A percentile compares a stretch with the other conserved stretches of the same genome.
phyloP scores from a whole-genome alignment of 2,113 vertebrate genomes.

The Grus americana region DNA sequence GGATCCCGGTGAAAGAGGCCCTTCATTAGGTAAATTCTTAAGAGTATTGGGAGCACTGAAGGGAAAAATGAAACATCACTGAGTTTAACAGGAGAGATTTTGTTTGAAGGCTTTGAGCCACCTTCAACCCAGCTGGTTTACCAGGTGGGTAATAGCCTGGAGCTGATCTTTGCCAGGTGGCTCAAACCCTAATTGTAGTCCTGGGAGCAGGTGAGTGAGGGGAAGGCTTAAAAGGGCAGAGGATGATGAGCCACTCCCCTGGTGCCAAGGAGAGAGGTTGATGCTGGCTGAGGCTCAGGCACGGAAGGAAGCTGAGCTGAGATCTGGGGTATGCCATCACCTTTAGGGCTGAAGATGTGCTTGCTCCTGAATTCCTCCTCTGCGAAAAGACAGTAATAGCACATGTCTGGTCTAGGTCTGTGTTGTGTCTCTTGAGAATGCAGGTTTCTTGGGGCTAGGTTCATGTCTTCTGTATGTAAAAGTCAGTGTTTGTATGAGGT shows the following conservation, averaged over 20 bases:
- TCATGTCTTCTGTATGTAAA: rapidly evolving
- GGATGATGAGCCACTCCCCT: neutral
- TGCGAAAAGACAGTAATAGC: neutral
- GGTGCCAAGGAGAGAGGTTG: neutral
- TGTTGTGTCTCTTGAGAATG: neutral
- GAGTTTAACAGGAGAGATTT: neutral
- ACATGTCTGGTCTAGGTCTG: neutral
- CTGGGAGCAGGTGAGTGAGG: neutral
- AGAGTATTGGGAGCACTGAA: neutral
- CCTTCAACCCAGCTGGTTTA: neutral
- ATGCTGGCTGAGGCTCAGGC: rapidly evolving
- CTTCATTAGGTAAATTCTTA: neutral
- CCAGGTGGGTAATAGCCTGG: neutral
- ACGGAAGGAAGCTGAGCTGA: neutral
- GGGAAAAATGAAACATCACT: neutral
- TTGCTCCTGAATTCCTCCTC: neutral
- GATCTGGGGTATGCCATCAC: neutral
- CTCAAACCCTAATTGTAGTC: neutral
- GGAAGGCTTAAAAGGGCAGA: neutral
- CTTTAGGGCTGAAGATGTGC: neutral
- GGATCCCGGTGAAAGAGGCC: neutral
- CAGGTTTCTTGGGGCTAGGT: neutral
- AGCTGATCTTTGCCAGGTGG: neutral
- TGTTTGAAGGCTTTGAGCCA: neutral
- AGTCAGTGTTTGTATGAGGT: too few species aligned